These are phyloP conservation scores for Cynodonichthys magdalenae DNA, from an alignment of 2,797 vertebrate species.

Conservation along the genomic window DNA sequence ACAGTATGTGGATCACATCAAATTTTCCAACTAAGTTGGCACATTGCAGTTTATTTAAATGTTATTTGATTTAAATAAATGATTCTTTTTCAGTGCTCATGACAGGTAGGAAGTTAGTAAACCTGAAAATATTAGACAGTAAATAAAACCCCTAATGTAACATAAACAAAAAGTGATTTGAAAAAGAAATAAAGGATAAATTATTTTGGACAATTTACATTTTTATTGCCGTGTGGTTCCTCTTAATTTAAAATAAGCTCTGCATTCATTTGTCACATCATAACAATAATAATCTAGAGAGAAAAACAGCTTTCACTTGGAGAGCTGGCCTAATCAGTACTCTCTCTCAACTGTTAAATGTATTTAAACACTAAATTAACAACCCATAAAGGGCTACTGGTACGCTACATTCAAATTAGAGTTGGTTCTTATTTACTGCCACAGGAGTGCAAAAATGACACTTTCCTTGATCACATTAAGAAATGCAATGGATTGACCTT, in stretches of 20 bases:
- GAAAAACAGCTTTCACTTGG: constrained; percentile 69
- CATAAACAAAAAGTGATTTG: constrained; percentile 22
- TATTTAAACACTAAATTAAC: constrained; percentile 85
- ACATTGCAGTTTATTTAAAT: no score
- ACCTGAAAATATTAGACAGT: not conserved
- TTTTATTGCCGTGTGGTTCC: constrained; percentile 53
- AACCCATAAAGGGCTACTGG: constrained; percentile 82
- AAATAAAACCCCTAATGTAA: not conserved
- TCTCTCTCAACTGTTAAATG: constrained; percentile 83
- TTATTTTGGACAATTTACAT: constrained; percentile 27
- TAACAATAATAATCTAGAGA: constrained; percentile 73
- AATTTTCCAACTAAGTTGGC: no score
- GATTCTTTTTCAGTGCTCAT: no score
- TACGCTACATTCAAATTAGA: constrained; percentile 82
- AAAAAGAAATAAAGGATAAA: constrained; percentile 37
- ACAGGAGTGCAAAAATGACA: constrained; percentile 83
- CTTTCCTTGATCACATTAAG: constrained; percentile 83
- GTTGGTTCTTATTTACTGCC: constrained; percentile 80
- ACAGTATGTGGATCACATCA: no score
- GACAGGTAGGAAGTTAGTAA: no score
- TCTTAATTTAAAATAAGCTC: constrained; percentile 56
- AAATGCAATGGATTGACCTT: constrained; percentile 79
- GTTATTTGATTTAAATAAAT: no score
- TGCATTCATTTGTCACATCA: constrained; percentile 67
- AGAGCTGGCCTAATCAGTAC: constrained; percentile 74